These are phyloP conservation scores for Orchestia grillus DNA, from an alignment of 1,140 invertebrate species.

Conservation along the genomic window DNA sequence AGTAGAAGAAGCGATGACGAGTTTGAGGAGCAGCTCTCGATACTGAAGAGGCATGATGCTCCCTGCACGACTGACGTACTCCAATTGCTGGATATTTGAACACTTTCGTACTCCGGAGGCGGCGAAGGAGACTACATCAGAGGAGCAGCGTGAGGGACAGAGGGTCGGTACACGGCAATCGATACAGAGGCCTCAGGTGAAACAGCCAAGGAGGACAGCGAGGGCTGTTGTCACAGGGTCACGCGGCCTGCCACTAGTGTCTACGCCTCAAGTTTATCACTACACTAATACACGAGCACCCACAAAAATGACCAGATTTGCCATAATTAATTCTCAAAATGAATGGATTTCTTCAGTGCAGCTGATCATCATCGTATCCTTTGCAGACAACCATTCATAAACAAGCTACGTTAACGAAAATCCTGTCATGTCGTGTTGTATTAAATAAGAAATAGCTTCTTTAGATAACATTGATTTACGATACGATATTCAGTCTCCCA, in stretches of 20 bases:
- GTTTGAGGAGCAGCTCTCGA: background rate
- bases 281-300: no score
- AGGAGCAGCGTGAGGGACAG: background rate
- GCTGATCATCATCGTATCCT: no score
- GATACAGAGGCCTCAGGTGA: background rate
- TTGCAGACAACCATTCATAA: no score
- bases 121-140: background rate
- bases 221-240: background rate
- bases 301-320: no score
- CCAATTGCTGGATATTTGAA: background rate
- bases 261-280: background rate
- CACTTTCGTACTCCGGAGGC: background rate
- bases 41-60: background rate
- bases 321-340: no score
- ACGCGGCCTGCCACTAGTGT: background rate
- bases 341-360: no score
- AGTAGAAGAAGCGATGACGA: background rate
- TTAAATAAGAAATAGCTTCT: no score
- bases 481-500: no score
- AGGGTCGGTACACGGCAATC: background rate
- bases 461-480: no score
- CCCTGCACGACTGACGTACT: background rate
- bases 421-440: no score
- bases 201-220: background rate
- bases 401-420: no score